A percentile compares a stretch with the other conserved stretches of the same genome.
Evolutionary conservation across 2,888 invertebrate species (phyloP).

Genomic region (Pardosa pseudoannulata): DNA sequence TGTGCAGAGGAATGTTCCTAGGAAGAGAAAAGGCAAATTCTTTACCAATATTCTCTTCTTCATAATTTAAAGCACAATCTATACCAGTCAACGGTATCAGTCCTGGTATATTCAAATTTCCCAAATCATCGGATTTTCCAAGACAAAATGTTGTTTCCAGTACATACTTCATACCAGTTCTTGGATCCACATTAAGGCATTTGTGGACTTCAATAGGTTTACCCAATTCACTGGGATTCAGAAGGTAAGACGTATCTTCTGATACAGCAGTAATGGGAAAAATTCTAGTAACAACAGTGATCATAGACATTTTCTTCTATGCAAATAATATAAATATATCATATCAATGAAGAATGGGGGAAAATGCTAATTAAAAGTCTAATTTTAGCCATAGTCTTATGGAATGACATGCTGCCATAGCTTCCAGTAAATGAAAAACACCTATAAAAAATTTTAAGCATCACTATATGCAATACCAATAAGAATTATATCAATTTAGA

Average conservation of each 20-base stretch:
- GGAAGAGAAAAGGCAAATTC: neutral
- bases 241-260: neutral
- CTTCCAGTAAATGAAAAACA: conserved; percentile 1
- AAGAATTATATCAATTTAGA: too few relatives aligned
- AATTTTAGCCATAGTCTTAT: neutral
- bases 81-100: neutral
- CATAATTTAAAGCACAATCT: neutral
- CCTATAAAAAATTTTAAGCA: conserved; percentile 8
- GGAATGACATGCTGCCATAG: neutral
- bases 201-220: neutral
- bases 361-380: neutral
- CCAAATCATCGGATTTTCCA: neutral
- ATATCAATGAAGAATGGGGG: neutral
- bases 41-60: neutral
- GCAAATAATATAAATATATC: neutral
- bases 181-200: neutral
- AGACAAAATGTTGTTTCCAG: conserved; percentile 8
- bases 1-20: neutral
- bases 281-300: neutral
- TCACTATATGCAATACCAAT: neutral
- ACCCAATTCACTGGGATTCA: neutral
- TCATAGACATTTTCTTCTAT: neutral
- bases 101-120: neutral
- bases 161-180: neutral
- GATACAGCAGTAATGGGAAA: neutral